phyloP scores from a whole-genome alignment of 37 sponge, comb jelly and placozoan species.

The Ianthella basta region DNA sequence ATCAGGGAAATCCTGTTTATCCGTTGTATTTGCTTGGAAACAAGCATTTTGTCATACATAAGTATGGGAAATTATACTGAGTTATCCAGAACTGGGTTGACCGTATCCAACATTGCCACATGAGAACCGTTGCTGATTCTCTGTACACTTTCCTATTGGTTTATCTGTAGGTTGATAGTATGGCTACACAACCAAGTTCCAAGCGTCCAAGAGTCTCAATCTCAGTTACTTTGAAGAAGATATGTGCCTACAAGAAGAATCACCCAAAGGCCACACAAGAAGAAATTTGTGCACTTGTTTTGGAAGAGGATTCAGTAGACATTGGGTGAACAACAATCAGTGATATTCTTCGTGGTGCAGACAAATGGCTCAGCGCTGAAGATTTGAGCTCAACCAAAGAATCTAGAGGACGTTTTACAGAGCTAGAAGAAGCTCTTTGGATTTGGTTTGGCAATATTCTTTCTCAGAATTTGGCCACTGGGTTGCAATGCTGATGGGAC shows the following conservation, averaged over 20 bases:
- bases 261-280: conserved; percentile 10
- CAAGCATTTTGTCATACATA: not conserved
- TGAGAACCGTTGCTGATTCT: not conserved
- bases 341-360: conserved; percentile 5
- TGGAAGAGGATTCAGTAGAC: not conserved
- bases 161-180: too few relatives aligned
- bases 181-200: too few relatives aligned
- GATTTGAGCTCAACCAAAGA: not conserved
- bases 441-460: conserved; percentile 14
- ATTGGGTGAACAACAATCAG: conserved; percentile 10
- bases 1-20: not conserved
- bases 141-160: too few relatives aligned
- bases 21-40: not conserved
- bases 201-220: not conserved
- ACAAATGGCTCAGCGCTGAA: not conserved
- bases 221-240: conserved; percentile 20
- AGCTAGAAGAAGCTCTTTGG: conserved; percentile 19
- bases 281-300: not conserved
- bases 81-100: not conserved
- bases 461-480: not conserved
- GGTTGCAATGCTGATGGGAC: too few relatives aligned
- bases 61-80: not conserved
- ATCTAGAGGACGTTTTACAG: not conserved
- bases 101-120: not conserved
- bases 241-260: not conserved